phyloP scores from a whole-genome alignment of 2,113 vertebrate genomes.

The Cyprinodon brontotheroides region DNA sequence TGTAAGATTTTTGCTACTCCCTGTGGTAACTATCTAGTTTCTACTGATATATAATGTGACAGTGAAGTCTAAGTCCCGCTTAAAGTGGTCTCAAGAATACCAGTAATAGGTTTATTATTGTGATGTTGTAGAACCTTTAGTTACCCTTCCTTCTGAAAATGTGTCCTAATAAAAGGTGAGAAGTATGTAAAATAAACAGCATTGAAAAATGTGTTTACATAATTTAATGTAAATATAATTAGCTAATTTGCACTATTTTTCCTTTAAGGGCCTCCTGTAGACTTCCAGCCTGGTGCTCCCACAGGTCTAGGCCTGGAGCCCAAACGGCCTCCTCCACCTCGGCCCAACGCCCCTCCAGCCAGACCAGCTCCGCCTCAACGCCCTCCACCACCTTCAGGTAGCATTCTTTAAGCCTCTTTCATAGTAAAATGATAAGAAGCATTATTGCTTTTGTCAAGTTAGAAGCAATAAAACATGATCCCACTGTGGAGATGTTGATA shows the following conservation, averaged over 20 bases:
- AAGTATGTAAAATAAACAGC: background rate
- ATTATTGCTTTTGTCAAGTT: background rate
- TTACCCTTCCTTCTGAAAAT: background rate
- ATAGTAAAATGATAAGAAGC: background rate
- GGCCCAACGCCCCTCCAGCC: slow-evolving; percentile 87
- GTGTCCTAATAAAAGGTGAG: background rate
- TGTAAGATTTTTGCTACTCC: no score
- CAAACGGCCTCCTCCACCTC: slow-evolving; percentile 90
- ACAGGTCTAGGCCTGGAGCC: slow-evolving; percentile 82
- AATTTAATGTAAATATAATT: background rate
- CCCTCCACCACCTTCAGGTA: slow-evolving; percentile 95
- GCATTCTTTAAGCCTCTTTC: background rate
- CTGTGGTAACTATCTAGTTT: no score
- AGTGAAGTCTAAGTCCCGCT: no score
- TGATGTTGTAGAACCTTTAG: background rate
- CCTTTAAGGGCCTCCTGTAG: slow-evolving; percentile 76
- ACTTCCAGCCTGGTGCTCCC: slow-evolving; percentile 80
- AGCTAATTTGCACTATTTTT: background rate
- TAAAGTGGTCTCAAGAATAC: background rate
- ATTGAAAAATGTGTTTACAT: background rate
- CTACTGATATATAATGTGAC: no score
- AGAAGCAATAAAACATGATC: background rate
- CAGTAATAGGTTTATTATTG: background rate
- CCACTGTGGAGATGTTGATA: background rate
- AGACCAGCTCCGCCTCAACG: slow-evolving; percentile 93